Base-by-base conservation (phyloP, 1,140 invertebrate genomes). In the Arion vulgaris region DNA sequence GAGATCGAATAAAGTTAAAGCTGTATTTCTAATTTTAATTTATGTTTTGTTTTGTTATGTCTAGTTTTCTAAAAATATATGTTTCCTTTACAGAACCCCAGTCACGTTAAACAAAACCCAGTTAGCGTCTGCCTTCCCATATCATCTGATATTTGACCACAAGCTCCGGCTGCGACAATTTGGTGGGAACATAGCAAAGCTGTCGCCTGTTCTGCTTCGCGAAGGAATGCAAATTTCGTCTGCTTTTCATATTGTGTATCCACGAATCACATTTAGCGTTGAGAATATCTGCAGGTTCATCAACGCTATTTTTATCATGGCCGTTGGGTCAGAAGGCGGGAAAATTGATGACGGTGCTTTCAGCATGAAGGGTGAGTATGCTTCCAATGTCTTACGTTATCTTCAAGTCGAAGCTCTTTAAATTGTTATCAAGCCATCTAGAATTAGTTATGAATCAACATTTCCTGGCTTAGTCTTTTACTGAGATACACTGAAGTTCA, bases 121-220 rank as follows among this genome's bases (percentile, higher is more conserved):
- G 34, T 72, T 85, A 36, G 72, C 76, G 53, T 9, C 38, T 4
- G 73, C 81, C 51, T 81, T 85, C 34, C 84, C 84, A 11, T 85
- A 85, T 66, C 84, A 85, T 66, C 51, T 85, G 0, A 80, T 83
- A 19, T 83, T 85, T 41, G 76, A 85, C 81, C 2, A 76, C 36
- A 49, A 80, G 17, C 71, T 85, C 41, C 49, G 72, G n/a, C 72
- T 85, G 0, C 39, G 36, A 15, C 84, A 85, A 69, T 83, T 34
- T 69, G 84, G 84, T 4, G 15, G 57, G 15, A 83, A 51, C 38
- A 23, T 85, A 0, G 71, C 68, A 45, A 73, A 78, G 28, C 17
- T 85, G 23, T 71, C 72, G 7, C 39, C 73, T 0, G 62, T 81
- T 0, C 19, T 26, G 15, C 62, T 83, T 5, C 39, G 38, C 19